Percentiles rank a stretch among this genome's conserved stretches.
Evolutionary conservation across 2,113 vertebrate genomes (phyloP).

Genomic region (Hepsetus odoe): DNA sequence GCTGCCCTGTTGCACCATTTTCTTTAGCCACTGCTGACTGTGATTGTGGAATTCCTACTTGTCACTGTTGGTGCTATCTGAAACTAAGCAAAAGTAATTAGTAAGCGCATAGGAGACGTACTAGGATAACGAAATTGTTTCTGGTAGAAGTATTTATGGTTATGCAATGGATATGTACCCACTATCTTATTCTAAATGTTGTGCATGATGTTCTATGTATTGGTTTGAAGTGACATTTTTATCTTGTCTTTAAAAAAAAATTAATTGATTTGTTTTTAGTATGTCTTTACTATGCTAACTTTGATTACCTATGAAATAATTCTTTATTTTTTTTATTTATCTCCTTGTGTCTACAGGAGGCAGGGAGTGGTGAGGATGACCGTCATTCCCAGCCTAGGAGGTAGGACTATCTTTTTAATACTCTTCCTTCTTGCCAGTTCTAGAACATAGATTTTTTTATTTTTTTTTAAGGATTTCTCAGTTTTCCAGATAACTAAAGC

Average conservation of each 20-base stretch:
- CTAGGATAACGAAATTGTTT: background rate
- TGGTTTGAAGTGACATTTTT: background rate
- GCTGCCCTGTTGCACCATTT: background rate
- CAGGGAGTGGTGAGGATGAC: constrained; percentile 93
- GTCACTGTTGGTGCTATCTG: background rate
- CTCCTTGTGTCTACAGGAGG: constrained; percentile 78
- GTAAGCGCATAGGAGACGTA: background rate
- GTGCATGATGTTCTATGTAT: background rate
- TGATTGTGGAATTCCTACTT: too few species aligned
- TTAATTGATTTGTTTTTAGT: too few species aligned
- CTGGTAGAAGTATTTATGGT: background rate
- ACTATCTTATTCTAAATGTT: background rate
- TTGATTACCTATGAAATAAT: background rate
- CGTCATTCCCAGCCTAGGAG: constrained; percentile 90
- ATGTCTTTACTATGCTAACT: background rate
- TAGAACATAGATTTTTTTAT: background rate
- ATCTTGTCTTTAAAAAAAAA: too few species aligned
- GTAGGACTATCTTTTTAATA: constrained; percentile 71
- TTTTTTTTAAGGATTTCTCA: too few species aligned
- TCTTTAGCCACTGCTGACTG: background rate
- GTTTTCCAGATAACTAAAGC: too few species aligned
- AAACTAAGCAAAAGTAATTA: constrained; percentile 2
- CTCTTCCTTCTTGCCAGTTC: background rate
- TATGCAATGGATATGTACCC: background rate
- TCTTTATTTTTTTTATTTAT: constrained; percentile 12